Evolutionary conservation across 30 jellyfish, hydroid and myxozoan genomes (phyloP).

Genomic region (Nemopilema nomurai): DNA sequence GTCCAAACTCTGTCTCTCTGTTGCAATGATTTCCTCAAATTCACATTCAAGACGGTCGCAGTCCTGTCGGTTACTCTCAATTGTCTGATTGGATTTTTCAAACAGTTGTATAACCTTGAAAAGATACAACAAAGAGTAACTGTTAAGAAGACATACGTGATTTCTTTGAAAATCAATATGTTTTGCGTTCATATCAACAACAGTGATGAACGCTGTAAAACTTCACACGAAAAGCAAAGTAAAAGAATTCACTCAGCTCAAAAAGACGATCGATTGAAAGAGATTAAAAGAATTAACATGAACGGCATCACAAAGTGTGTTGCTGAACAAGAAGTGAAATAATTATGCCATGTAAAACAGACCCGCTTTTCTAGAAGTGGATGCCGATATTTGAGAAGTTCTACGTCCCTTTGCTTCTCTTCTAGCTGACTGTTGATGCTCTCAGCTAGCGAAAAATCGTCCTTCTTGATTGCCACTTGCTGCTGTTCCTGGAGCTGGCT

Average conservation of each 20-base stretch:
- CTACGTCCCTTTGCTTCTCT: slow-evolving; percentile 11
- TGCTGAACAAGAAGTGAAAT: no score
- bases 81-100: slow-evolving; percentile 22
- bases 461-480: slow-evolving; percentile 35
- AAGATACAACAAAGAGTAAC: not conserved
- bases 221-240: no score
- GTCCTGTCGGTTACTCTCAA: slow-evolving; percentile 24
- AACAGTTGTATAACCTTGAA: slow-evolving; percentile 26
- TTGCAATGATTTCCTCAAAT: slow-evolving; percentile 22
- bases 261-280: no score
- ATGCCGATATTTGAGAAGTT: slow-evolving; percentile 40
- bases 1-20: slow-evolving; percentile 30
- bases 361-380: slow-evolving; percentile 57
- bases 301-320: no score
- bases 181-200: no score
- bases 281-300: no score
- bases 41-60: slow-evolving; percentile 24
- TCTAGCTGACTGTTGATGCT: slow-evolving; percentile 35
- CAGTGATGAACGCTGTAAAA: no score
- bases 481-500: slow-evolving; percentile 36
- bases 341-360: no score
- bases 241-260: no score
- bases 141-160: no score
- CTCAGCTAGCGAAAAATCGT: slow-evolving; percentile 59
- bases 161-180: no score